Percentiles rank a stretch among this genome's conserved stretches.
Conservation (phyloP, 1,140 invertebrate species). For the Thalassaphorura encarpata region DNA sequence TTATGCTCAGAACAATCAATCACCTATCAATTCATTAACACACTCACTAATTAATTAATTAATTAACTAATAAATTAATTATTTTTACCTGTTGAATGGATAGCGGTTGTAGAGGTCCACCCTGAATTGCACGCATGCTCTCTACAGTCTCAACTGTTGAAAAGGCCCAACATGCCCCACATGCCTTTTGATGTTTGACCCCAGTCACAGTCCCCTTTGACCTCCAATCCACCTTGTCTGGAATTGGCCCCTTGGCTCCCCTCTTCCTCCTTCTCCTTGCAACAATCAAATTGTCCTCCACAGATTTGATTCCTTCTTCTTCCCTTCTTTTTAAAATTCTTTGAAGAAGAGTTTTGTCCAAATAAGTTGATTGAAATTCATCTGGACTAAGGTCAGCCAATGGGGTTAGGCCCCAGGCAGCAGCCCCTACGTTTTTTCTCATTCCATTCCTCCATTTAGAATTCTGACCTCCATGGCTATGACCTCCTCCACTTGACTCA, state of each 20-base stretch:
- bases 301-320: constrained; percentile 25
- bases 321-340: constrained; percentile 26
- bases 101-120: constrained; percentile 48
- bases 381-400: constrained; percentile 61
- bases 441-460: constrained; percentile 16
- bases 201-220: constrained; percentile 54
- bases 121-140: constrained; percentile 61
- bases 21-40: too few species aligned
- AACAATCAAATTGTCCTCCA: constrained; percentile 8
- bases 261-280: constrained; percentile 27
- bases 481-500: too few species aligned
- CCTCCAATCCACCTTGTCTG: constrained; percentile 45
- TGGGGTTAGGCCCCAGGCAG: constrained; percentile 50
- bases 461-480: too few species aligned
- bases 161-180: constrained; percentile 82
- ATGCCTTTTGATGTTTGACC: constrained; percentile 61
- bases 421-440: constrained; percentile 26
- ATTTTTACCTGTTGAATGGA: constrained; percentile 70
- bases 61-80: constrained; percentile 9
- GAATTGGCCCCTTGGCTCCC: constrained; percentile 20
- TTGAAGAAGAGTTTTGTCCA: constrained; percentile 38
- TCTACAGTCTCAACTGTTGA: constrained; percentile 66
- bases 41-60: neutral
- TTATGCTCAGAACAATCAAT: constrained; percentile 70
- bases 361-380: constrained; percentile 51